Evolutionary conservation across 1,140 invertebrate genomes (phyloP).

Genomic region (Drosophila pachea): DNA sequence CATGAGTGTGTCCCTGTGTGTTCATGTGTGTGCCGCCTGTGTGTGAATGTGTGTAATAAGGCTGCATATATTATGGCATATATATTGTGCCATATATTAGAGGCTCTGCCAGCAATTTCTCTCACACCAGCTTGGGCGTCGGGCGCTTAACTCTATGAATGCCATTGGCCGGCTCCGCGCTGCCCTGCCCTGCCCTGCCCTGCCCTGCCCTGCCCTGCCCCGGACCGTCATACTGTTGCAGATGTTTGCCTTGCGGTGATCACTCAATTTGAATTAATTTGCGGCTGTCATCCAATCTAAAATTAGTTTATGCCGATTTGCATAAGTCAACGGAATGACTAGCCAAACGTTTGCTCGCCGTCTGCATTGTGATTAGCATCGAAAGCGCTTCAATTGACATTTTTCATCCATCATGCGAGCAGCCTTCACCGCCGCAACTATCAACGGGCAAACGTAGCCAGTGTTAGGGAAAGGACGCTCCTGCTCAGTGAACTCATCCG

Average conservation of each 20-base stretch:
- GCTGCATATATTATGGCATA: constrained; percentile 73
- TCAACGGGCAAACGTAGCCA: too few relatives aligned
- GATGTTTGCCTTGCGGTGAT: constrained; percentile 68
- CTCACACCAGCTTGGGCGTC: not conserved
- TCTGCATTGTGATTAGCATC: not conserved
- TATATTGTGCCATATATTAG: constrained; percentile 65
- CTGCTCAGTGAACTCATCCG: not conserved
- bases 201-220: not conserved
- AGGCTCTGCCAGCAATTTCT: constrained; percentile 23
- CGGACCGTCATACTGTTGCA: constrained; percentile 3
- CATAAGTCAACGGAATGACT: constrained; percentile 61
- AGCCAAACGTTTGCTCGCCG: constrained; percentile 28
- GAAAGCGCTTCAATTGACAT: not conserved
- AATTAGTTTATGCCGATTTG: constrained; percentile 70
- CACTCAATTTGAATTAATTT: constrained; percentile 77
- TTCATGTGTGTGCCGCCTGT: not conserved
- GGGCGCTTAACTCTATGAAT: not conserved
- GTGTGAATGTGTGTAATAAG: constrained; percentile 48
- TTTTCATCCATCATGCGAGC: not conserved
- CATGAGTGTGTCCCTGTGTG: constrained; percentile 22
- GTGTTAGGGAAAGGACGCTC: too few relatives aligned
- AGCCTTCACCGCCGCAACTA: not conserved
- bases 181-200: not conserved
- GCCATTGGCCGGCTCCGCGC: constrained; percentile 6
- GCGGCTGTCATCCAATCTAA: constrained; percentile 69